Percentiles rank a stretch among this genome's conserved stretches.
phyloP scores from a whole-genome alignment of 2,113 vertebrate genomes.

The Seriola dumerili region DNA sequence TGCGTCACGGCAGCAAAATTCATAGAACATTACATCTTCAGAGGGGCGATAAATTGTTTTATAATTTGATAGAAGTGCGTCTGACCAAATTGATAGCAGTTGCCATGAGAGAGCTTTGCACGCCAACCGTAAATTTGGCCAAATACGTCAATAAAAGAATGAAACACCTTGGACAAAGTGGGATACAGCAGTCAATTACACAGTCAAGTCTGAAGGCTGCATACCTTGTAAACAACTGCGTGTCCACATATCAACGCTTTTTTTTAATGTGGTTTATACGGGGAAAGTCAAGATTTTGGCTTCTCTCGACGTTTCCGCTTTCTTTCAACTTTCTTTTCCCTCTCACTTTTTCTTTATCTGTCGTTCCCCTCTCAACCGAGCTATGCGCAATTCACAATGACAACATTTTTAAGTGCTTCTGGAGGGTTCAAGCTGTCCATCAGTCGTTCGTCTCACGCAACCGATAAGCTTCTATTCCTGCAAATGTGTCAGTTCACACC shows the following conservation, averaged over 20 bases:
- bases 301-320: background rate
- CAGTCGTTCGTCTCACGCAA: conserved; percentile 49
- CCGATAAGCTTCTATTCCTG: conserved; percentile 4
- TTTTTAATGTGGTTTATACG: background rate
- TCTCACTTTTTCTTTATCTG: background rate
- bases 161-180: conserved; percentile 34
- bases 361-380: conserved; percentile 7
- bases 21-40: conserved; percentile 53
- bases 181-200: conserved; percentile 19
- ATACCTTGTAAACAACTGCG: conserved; percentile 21
- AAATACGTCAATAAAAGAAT: conserved; percentile 57
- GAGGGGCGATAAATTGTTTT: conserved; percentile 67
- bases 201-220: conserved; percentile 1
- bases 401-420: conserved; percentile 53
- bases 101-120: conserved; percentile 56
- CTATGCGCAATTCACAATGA: conserved; percentile 14
- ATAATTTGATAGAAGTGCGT: conserved; percentile 58
- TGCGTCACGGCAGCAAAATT: conserved; percentile 70
- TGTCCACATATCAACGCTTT: background rate
- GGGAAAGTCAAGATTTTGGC: conserved; percentile 8
- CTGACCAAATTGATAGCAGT: conserved; percentile 62
- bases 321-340: conserved; percentile 12
- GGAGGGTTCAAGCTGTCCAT: conserved; percentile 36
- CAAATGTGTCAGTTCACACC: conserved; percentile 4
- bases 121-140: conserved; percentile 47